Percentiles rank a stretch among this genome's conserved stretches.
Evolutionary conservation across 1,140 invertebrate species (phyloP).

Genomic region (Pseudachorutes palmiensis): DNA sequence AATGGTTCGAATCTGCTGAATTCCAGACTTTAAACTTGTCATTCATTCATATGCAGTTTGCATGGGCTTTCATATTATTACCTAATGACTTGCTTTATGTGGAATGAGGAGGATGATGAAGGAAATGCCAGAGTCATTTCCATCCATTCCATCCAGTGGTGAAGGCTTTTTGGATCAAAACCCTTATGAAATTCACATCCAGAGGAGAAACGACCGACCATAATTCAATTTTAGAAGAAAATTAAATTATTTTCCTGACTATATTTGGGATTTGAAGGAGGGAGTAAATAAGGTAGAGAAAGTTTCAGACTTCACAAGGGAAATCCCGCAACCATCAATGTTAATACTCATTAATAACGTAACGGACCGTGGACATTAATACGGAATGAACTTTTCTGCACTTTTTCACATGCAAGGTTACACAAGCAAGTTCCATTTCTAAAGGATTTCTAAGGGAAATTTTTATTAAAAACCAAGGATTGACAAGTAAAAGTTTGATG

Average conservation of each 20-base stretch:
- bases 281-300: background rate
- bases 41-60: constrained; percentile 7
- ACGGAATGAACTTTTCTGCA: background rate
- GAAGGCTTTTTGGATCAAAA: no score
- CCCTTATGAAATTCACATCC: no score
- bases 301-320: background rate
- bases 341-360: background rate
- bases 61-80: background rate
- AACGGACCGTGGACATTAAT: background rate
- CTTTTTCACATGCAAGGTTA: background rate
- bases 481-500: no score
- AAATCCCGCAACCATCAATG: background rate
- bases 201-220: background rate
- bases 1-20: no score
- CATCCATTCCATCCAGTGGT: no score
- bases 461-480: no score
- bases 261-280: background rate
- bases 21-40: background rate
- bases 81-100: constrained; percentile 1
- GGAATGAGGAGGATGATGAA: background rate
- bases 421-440: no score
- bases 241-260: constrained; percentile 6
- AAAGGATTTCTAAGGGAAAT: no score
- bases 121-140: background rate
- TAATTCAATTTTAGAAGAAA: constrained; percentile 8